These are phyloP conservation scores for Huso huso DNA, from an alignment of 2,797 vertebrate genomes.

Conservation along the genomic window DNA sequence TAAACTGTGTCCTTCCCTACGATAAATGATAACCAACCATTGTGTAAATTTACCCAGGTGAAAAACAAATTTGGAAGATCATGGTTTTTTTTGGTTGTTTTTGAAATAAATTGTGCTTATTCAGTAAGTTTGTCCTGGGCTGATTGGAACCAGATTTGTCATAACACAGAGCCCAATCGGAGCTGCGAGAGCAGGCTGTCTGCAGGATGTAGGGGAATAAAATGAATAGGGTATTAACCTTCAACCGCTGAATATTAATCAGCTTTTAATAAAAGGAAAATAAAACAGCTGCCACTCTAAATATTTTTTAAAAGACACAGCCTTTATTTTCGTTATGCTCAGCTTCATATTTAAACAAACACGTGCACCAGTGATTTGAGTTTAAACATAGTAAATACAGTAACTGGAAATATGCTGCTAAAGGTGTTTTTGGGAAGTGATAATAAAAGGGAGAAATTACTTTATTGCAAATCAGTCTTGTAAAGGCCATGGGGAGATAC, in stretches of 20 bases:
- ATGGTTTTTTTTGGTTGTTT: too few relatives aligned
- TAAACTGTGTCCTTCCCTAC: too few relatives aligned
- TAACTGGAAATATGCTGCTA: conserved; percentile 20
- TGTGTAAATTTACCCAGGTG: too few relatives aligned
- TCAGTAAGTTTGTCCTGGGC: conserved; percentile 60
- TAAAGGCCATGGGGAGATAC: too few relatives aligned
- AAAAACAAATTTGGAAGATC: too few relatives aligned
- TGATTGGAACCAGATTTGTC: conserved; percentile 82
- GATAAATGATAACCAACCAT: too few relatives aligned
- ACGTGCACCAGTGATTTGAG: conserved; percentile 8
- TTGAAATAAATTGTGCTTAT: conserved; percentile 49
- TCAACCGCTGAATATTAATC: conserved; percentile 92
- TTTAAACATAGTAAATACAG: conserved; percentile 50
- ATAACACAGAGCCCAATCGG: conserved; percentile 60
- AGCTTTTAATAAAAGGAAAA: conserved; percentile 90
- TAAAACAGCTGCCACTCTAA: conserved; percentile 81
- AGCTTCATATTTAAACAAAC: conserved; percentile 47
- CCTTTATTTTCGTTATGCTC: conserved; percentile 55
- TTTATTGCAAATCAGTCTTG: too few relatives aligned
- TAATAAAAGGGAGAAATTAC: too few relatives aligned
- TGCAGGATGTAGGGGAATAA: conserved; percentile 79
- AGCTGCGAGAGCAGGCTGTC: conserved; percentile 60
- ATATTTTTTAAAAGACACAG: conserved; percentile 74
- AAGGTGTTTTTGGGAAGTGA: too few relatives aligned
- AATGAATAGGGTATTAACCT: conserved; percentile 75